Evolutionary conservation across 35 echinoderm and acorn worm species (phyloP), one percentile per base, ranked within the genome.

Genomic region (Stichopus chloronotus): DNA sequence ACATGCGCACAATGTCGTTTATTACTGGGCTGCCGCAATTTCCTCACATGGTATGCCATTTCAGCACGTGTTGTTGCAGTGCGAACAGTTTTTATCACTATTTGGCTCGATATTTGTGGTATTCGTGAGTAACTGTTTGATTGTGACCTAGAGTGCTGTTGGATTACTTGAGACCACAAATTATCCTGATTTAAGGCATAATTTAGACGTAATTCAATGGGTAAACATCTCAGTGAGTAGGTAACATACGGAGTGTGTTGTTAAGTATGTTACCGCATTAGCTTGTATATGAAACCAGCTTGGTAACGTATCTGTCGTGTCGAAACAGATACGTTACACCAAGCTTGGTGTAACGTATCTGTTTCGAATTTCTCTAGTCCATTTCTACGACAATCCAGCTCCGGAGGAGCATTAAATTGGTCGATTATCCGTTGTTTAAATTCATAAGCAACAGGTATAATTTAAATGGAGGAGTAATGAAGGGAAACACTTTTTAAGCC

Each of bases 271-370:
- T 6, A 76, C 5, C 72, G 72, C 5, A 76, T 76, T 76, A 76
- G 72, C 5, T 16, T 76, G 14, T 76, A 68, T 76, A 76, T 88
- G 57, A 58, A 65, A 60, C 9, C 24, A 58, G 86, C 9, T 63
- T 89, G 60, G 87, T 89, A 89, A 89, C 16, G 60, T 89, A 89
- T 89, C 87, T 71, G 87, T 63, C 63, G 25, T 63, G 60, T 65
- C 63, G 13, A 25, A 59, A 60, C 16, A 88, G 56, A 59, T 88
- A 88, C n/a, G n/a, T n/a, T n/a, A n/a, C n/a, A n/a, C n/a, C n/a
- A n/a, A n/a, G n/a, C n/a, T n/a, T n/a, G n/a, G n/a, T n/a, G n/a
- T n/a, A n/a, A n/a, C n/a, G n/a, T n/a, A n/a, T n/a, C n/a, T 88
- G 55, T 88, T 56, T 88, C 60, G 17, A 88, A 0, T 59, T 76